Evolutionary conservation across 1,140 invertebrate genomes (phyloP).

Genomic region (Zophobas atratus): DNA sequence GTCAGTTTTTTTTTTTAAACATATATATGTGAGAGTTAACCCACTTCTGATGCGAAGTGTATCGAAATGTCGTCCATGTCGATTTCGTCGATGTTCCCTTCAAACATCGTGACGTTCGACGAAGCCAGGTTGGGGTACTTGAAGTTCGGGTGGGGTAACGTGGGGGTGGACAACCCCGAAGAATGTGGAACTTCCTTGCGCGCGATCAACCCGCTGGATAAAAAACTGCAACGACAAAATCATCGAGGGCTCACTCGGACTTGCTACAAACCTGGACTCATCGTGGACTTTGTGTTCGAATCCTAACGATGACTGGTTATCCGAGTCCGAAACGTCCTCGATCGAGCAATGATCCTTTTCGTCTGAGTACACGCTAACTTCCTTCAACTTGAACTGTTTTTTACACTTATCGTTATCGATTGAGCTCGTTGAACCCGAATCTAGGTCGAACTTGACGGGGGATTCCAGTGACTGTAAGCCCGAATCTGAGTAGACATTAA

Average conservation of each 20-base stretch:
- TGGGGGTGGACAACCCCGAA: constrained; percentile 74
- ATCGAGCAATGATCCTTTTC: constrained; percentile 42
- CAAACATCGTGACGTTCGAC: constrained; percentile 25
- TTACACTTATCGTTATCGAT: constrained; percentile 37
- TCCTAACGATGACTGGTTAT: constrained; percentile 13
- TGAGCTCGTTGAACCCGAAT: constrained; percentile 27
- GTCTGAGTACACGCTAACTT: constrained; percentile 20
- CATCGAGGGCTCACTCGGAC: neutral
- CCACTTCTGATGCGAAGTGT: constrained; percentile 5
- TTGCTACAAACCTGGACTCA: constrained; percentile 7
- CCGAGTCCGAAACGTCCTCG: constrained; percentile 40
- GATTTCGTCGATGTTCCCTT: constrained; percentile 46
- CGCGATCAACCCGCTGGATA: constrained; percentile 92
- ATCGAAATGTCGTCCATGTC: constrained; percentile 28
- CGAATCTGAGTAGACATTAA: constrained; percentile 28
- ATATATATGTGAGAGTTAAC: neutral
- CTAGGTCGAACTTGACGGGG: neutral
- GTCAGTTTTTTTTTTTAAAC: neutral
- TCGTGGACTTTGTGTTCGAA: neutral
- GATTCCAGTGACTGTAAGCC: constrained; percentile 1
- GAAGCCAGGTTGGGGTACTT: constrained; percentile 7
- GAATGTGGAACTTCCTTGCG: constrained; percentile 95
- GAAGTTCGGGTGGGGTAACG: constrained; percentile 1
- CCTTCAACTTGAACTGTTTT: constrained; percentile 10
- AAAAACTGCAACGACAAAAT: constrained; percentile 76